These are phyloP conservation scores for Carabus problematicus DNA, from an alignment of 2,888 invertebrate genomes.

Conservation along the genomic window DNA sequence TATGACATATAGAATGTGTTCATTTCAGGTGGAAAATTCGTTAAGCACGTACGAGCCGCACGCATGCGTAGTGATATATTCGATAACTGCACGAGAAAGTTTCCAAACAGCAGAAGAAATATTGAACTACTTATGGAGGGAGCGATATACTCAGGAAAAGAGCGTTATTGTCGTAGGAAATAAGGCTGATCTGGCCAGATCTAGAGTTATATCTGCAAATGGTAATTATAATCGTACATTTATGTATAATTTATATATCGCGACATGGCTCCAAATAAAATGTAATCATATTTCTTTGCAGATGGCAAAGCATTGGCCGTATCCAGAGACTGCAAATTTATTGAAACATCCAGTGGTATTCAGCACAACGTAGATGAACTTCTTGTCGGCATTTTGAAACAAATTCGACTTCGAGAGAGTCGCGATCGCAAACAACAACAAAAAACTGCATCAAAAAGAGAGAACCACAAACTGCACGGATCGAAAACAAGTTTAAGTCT, in stretches of 20 bases:
- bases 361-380: conserved; percentile 97
- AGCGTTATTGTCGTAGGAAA: conserved; percentile 92
- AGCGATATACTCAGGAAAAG: conserved; percentile 81
- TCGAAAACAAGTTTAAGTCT: conserved; percentile 83
- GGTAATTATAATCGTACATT: conserved; percentile 65
- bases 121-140: conserved; percentile 83
- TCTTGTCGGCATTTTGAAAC: conserved; percentile 90
- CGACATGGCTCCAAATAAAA: background rate
- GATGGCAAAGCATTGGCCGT: conserved; percentile 92
- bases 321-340: conserved; percentile 89
- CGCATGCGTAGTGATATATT: conserved; percentile 91
- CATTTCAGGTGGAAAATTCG: conserved; percentile 80
- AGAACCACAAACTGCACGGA: conserved; percentile 70
- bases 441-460: conserved; percentile 53
- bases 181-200: conserved; percentile 90
- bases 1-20: no score
- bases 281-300: conserved; percentile 56
- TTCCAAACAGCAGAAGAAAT: conserved; percentile 86
- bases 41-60: conserved; percentile 90
- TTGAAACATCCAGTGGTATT: conserved; percentile 94
- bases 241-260: conserved; percentile 3
- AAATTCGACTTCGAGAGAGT: conserved; percentile 80
- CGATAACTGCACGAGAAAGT: conserved; percentile 83
- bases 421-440: conserved; percentile 72
- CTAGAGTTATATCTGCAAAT: conserved; percentile 81